Percentiles rank a stretch among this genome's conserved stretches.
These are phyloP conservation scores for Metallyticus violacea DNA, from an alignment of 2,888 invertebrate species.

Conservation along the genomic window DNA sequence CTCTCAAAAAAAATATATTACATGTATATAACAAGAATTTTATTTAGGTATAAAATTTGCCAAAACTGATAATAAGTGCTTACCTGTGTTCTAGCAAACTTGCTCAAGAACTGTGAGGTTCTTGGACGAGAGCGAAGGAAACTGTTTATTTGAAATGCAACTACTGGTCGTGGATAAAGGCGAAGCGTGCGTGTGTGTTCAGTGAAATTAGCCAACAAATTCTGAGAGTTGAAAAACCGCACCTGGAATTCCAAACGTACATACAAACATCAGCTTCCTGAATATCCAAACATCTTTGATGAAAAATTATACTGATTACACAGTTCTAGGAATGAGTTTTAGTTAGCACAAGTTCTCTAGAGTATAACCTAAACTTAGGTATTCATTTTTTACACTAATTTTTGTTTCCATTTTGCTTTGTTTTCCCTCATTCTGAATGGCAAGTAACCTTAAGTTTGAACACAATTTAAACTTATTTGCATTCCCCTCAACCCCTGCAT, in stretches of 20 bases:
- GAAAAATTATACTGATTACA: background rate
- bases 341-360: too few relatives aligned
- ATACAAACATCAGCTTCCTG: background rate
- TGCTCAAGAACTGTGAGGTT: conserved; percentile 82
- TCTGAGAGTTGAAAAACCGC: conserved; percentile 96
- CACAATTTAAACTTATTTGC: too few relatives aligned
- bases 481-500: too few relatives aligned
- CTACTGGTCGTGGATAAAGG: conserved; percentile 95
- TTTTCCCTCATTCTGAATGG: too few relatives aligned
- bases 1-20: too few relatives aligned
- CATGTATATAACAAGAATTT: too few relatives aligned
- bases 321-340: too few relatives aligned
- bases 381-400: too few relatives aligned
- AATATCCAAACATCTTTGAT: background rate
- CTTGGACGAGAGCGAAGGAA: conserved; percentile 91
- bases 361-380: too few relatives aligned
- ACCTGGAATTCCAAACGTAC: conserved; percentile 55
- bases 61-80: conserved; percentile 19
- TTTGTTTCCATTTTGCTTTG: too few relatives aligned
- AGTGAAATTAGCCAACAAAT: conserved; percentile 93
- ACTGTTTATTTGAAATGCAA: conserved; percentile 97
- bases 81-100: conserved; percentile 91
- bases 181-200: conserved; percentile 96
- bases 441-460: too few relatives aligned
- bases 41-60: too few relatives aligned